Conservation (phyloP, 1,140 invertebrate species). For the Atta texana region DNA sequence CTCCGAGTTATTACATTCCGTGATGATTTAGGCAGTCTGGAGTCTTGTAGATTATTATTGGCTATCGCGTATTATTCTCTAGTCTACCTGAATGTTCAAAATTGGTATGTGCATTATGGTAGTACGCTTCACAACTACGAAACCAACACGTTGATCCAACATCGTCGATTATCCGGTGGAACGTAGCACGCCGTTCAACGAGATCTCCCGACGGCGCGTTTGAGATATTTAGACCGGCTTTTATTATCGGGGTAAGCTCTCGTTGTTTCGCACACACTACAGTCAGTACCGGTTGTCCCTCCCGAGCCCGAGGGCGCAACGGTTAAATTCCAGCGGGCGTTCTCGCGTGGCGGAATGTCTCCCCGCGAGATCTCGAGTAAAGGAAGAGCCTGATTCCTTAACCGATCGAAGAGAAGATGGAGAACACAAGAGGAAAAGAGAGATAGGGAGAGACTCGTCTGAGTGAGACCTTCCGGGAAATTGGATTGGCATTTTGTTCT, state of each 20-base stretch:
- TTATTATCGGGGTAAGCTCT: conserved; percentile 56
- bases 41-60: background rate
- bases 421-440: conserved; percentile 1
- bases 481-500: conserved; percentile 65
- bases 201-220: conserved; percentile 19
- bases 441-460: conserved; percentile 19
- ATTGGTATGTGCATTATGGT: background rate
- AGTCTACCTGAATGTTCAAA: background rate
- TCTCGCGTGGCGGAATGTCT: conserved; percentile 67
- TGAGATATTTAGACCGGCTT: conserved; percentile 53
- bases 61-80: background rate
- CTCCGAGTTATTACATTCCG: background rate
- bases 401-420: conserved; percentile 36
- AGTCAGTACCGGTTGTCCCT: conserved; percentile 57
- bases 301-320: conserved; percentile 56
- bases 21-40: background rate
- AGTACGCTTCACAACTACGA: background rate
- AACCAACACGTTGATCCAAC: background rate
- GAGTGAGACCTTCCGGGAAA: conserved; percentile 65
- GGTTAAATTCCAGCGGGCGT: conserved; percentile 64
- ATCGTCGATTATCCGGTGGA: conserved; percentile 27
- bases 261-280: conserved; percentile 41
- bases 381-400: conserved; percentile 43
- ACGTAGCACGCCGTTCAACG: conserved; percentile 33
- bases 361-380: conserved; percentile 51